These are phyloP conservation scores for Amphilophus citrinellus DNA, from an alignment of 2,113 vertebrate species.

Conservation along the genomic window DNA sequence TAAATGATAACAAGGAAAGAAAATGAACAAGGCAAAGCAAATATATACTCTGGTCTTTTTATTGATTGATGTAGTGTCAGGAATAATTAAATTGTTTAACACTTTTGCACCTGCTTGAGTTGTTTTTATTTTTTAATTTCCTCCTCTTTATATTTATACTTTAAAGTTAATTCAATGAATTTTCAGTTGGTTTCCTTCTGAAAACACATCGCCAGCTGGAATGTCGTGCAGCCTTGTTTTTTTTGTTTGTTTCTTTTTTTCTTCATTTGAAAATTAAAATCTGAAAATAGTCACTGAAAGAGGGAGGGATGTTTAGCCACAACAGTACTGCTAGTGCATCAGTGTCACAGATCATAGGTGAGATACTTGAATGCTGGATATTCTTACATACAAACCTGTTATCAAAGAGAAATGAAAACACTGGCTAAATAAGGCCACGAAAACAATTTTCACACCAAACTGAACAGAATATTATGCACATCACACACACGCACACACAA, in stretches of 20 bases:
- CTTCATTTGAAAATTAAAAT: constrained; percentile 28
- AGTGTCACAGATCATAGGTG: constrained; percentile 47
- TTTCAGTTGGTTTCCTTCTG: background rate
- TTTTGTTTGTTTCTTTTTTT: constrained; percentile 22
- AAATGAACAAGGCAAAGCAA: constrained; percentile 23
- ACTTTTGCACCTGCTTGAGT: constrained; percentile 47
- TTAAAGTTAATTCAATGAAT: constrained; percentile 4
- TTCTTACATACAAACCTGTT: constrained; percentile 64
- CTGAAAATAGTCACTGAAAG: constrained; percentile 24
- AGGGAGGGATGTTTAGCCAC: constrained; percentile 37
- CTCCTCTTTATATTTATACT: constrained; percentile 14
- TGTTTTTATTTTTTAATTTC: background rate
- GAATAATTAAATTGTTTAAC: constrained; percentile 58
- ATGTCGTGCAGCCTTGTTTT: constrained; percentile 49
- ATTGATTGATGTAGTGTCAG: constrained; percentile 61
- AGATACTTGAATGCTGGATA: constrained; percentile 47
- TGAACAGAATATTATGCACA: constrained; percentile 62
- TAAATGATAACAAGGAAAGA: accelerated
- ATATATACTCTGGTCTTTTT: constrained; percentile 56
- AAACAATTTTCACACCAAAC: constrained; percentile 66
- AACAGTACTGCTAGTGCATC: constrained; percentile 35
- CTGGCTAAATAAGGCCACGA: constrained; percentile 73
- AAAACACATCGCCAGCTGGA: constrained; percentile 43
- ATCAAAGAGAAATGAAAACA: constrained; percentile 70
- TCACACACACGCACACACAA: constrained; percentile 69